phyloP scores from a whole-genome alignment of 2,797 vertebrate species.

The Sebastes steindachneri region DNA sequence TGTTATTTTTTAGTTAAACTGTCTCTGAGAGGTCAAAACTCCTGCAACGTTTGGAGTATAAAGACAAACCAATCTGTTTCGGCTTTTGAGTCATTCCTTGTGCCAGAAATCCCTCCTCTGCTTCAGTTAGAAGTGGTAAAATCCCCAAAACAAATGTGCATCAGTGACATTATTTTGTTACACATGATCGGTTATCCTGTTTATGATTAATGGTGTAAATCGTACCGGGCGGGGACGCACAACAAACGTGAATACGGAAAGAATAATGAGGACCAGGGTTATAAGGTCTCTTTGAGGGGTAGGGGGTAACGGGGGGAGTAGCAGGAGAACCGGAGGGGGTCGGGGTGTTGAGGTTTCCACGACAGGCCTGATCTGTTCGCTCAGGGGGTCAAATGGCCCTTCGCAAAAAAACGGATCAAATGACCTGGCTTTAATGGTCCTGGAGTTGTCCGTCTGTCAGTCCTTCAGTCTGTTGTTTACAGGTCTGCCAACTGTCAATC shows the following conservation, averaged over 20 bases:
- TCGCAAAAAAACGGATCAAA: constrained; percentile 54
- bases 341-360: not conserved
- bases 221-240: not conserved
- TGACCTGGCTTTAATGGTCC: constrained; percentile 57
- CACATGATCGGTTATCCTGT: not conserved
- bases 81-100: not conserved
- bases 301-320: not conserved
- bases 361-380: constrained; percentile 33
- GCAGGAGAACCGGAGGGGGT: not conserved
- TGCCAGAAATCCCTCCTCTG: not conserved
- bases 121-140: not conserved
- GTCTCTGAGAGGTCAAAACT: not conserved
- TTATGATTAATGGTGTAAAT: not conserved
- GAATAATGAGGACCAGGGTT: not conserved
- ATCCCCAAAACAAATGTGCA: not conserved
- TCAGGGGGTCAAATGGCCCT: constrained; percentile 49
- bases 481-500: constrained; percentile 71
- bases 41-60: not conserved
- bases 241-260: not conserved
- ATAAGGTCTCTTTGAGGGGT: not conserved
- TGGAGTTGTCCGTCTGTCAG: constrained; percentile 58
- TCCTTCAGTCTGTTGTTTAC: constrained; percentile 54
- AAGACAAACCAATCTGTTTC: not conserved
- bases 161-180: not conserved
- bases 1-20: too few relatives aligned